Evolutionary conservation across 2,888 invertebrate genomes (phyloP), one percentile per base, ranked within the genome.

Genomic region (Actias luna): DNA sequence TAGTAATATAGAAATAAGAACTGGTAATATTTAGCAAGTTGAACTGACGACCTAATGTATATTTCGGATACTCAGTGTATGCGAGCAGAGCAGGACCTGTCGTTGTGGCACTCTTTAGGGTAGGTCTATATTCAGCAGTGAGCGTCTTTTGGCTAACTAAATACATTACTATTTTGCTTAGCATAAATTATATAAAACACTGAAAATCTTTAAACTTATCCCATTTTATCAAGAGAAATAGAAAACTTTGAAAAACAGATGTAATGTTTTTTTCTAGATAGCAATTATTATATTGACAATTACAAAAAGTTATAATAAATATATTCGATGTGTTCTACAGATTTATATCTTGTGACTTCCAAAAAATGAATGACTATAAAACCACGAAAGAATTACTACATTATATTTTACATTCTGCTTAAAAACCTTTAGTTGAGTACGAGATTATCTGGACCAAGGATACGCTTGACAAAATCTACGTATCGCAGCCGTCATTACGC

Each of bases 401-500:
- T 46, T 46, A 22, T 22, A 8, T 46, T 46, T 42, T 4, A 8
- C 8, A 10, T 10, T 46, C 8, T 10, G 46, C 46, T 22, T 46
- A 10, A 22, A 46, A 29, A 27, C 52, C 16, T 52, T 52, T 16
- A 25, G 27, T 52, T 52, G 22, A 10, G 46, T 22, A 5, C 7
- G 10, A 22, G 10, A 46, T 22, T 63, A 71, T 67, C 67, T 66
- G 65, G 57, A 65, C 61, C 77, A 80, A 79, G 79, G 83, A 70
- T 75, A 78, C 78, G 74, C 73, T 27, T 16, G 12, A 12, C 39
- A 72, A 58, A 16, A 10, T 16, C 10, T 57, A 73, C 73, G 77
- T 75, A 75, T 73, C 70, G 79, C 64, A 70, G 69, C 69, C 69
- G 65, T 69, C 69, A 69, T 66, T 69, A 66, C 68, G 70, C 68